Percentiles rank a stretch among this genome's conserved stretches.
Conservation (phyloP, 2,888 invertebrate genomes). For the Himalopsyche tibetana region DNA sequence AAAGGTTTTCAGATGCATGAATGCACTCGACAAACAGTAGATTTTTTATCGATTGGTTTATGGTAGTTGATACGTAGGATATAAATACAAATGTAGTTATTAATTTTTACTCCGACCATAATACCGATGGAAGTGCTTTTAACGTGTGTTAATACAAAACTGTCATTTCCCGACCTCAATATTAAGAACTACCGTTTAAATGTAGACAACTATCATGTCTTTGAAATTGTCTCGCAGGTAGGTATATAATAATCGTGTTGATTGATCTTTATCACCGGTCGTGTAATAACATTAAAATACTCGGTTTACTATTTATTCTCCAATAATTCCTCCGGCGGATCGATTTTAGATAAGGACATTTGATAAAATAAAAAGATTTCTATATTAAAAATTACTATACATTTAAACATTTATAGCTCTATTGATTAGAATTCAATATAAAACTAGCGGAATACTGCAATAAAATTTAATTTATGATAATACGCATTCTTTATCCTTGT, state of each 20-base stretch:
- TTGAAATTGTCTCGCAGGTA: background rate
- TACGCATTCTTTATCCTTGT: too few species aligned
- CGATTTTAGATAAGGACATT: background rate
- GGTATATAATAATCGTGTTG: background rate
- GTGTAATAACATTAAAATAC: slow-evolving; percentile 1
- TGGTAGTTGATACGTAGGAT: too few species aligned
- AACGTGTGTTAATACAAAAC: too few species aligned
- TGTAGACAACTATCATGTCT: background rate
- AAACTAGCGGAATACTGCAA: too few species aligned
- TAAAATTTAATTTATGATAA: too few species aligned
- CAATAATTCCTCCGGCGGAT: background rate
- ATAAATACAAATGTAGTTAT: too few species aligned
- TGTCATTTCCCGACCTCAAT: too few species aligned
- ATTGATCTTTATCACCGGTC: background rate
- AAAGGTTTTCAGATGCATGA: too few species aligned
- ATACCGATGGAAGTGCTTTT: too few species aligned
- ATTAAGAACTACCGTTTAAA: background rate
- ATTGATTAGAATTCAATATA: background rate
- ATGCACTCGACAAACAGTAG: too few species aligned
- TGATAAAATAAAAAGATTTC: background rate
- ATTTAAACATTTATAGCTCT: background rate
- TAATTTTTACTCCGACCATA: too few species aligned
- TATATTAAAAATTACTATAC: background rate
- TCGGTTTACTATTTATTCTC: background rate
- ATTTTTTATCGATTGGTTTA: too few species aligned